phyloP scores from a whole-genome alignment of 2,888 invertebrate genomes.

The Mylabris sibirica region DNA sequence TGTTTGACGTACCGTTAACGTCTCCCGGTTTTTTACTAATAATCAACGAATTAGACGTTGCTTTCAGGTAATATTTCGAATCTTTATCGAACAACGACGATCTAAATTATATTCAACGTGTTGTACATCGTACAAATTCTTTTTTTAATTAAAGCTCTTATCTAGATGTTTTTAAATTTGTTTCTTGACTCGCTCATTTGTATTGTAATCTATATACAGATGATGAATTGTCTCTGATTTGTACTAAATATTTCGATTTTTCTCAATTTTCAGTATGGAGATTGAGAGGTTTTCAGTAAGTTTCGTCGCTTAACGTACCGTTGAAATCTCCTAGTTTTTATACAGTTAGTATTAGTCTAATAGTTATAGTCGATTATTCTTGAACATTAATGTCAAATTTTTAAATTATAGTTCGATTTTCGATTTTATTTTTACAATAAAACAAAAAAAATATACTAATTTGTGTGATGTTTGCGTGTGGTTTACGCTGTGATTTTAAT shows the following conservation, averaged over 20 bases:
- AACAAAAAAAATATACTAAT: not conserved
- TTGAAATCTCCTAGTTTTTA: not conserved
- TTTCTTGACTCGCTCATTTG: no score
- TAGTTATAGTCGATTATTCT: not conserved
- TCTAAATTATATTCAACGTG: no score
- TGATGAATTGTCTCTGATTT: no score
- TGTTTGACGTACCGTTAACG: not conserved
- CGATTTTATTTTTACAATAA: no score
- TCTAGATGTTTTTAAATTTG: no score
- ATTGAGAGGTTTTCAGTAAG: not conserved
- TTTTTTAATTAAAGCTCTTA: no score
- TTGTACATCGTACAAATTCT: no score
- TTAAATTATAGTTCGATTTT: slow-evolving; percentile 4
- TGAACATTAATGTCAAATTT: not conserved
- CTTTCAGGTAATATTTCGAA: no score
- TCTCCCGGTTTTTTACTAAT: not conserved
- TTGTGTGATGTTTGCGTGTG: slow-evolving; percentile 2
- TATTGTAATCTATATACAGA: no score
- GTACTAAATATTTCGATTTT: no score
- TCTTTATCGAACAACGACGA: no score
- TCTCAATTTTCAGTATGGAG: not conserved
- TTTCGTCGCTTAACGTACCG: not conserved
- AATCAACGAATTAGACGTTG: no score
- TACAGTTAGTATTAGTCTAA: not conserved
- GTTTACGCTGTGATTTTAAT: slow-evolving; percentile 4